Percentiles rank a stretch among this genome's conserved stretches.
Conservation (phyloP, 64 coral and sea anemone species). For the Montipora efflorescens region DNA sequence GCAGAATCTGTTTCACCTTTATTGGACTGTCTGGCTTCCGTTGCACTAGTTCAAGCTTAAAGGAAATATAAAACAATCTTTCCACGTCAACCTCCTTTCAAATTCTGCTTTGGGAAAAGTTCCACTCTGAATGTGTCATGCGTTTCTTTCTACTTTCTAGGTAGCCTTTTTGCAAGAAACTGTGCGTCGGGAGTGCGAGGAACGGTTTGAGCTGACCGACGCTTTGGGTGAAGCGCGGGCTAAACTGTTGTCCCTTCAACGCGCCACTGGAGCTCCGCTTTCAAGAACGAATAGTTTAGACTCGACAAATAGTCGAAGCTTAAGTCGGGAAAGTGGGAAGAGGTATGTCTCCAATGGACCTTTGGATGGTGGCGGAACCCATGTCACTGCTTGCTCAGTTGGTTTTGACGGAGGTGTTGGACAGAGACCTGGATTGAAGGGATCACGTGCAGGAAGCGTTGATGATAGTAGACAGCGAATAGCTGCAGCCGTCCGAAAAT, state of each 20-base stretch:
- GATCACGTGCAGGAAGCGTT: slow-evolving; percentile 64
- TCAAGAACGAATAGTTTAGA: slow-evolving; percentile 72
- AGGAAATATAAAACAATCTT: too few species aligned
- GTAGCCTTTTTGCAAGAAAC: slow-evolving; percentile 84
- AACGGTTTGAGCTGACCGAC: slow-evolving; percentile 90
- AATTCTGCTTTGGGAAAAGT: not conserved
- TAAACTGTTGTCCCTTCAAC: slow-evolving; percentile 75
- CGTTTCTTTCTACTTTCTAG: slow-evolving; percentile 28
- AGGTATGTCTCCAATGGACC: slow-evolving; percentile 35
- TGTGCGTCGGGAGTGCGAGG: slow-evolving; percentile 95
- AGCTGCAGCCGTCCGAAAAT: slow-evolving; percentile 59
- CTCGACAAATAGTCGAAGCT: slow-evolving; percentile 15
- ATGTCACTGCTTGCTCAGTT: slow-evolving; percentile 63
- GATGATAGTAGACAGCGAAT: slow-evolving; percentile 76
- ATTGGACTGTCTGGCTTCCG: too few species aligned
- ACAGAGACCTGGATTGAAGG: not conserved
- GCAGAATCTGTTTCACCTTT: too few species aligned
- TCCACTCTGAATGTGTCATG: not conserved
- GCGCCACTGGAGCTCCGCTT: slow-evolving; percentile 24
- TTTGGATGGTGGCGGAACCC: not conserved
- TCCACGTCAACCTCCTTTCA: too few species aligned
- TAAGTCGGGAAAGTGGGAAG: slow-evolving; percentile 6
- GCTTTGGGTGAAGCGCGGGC: slow-evolving; percentile 90
- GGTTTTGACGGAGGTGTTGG: slow-evolving; percentile 78
- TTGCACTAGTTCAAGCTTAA: too few species aligned